These are phyloP conservation scores for Orbicella faveolata DNA, from an alignment of 64 coral and sea anemone species.

Conservation along the genomic window DNA sequence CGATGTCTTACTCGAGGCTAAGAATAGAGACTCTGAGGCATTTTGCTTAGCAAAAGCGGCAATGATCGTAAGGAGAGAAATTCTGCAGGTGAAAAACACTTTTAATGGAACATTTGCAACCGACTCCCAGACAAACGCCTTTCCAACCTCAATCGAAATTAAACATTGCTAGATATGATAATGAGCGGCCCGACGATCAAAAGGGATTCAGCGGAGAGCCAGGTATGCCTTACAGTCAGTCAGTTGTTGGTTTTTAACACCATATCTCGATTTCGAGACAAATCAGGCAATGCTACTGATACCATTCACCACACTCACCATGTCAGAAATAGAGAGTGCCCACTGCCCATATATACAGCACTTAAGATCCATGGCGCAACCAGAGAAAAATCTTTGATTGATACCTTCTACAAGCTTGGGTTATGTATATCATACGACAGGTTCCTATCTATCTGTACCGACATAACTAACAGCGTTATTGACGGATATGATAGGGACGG, in stretches of 20 bases:
- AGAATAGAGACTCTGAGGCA: constrained; percentile 26
- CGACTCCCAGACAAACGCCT: constrained; percentile 24
- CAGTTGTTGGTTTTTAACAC: constrained; percentile 61
- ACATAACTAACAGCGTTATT: constrained; percentile 27
- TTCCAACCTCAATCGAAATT: constrained; percentile 34
- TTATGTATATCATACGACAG: constrained; percentile 40
- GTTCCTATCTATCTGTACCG: constrained; percentile 25
- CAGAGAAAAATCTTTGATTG: constrained; percentile 38
- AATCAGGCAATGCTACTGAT: constrained; percentile 18
- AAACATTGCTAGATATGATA: constrained; percentile 11
- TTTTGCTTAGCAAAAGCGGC: constrained; percentile 31
- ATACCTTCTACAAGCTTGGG: constrained; percentile 52
- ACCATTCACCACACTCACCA: constrained; percentile 26
- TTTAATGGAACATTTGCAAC: constrained; percentile 53
- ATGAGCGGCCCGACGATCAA: constrained; percentile 16
- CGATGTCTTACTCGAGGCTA: neutral
- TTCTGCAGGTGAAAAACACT: constrained; percentile 55
- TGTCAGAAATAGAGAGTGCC: constrained; percentile 42
- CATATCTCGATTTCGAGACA: neutral
- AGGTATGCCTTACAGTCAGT: constrained; percentile 35
- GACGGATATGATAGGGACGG: constrained; percentile 13
- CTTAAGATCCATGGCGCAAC: constrained; percentile 40
- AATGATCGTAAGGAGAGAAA: constrained; percentile 35
- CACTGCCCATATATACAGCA: constrained; percentile 44
- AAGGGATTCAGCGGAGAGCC: constrained; percentile 3